These are phyloP conservation scores for Sweltsa coloradensis DNA, from an alignment of 1,140 invertebrate species.

Conservation along the genomic window DNA sequence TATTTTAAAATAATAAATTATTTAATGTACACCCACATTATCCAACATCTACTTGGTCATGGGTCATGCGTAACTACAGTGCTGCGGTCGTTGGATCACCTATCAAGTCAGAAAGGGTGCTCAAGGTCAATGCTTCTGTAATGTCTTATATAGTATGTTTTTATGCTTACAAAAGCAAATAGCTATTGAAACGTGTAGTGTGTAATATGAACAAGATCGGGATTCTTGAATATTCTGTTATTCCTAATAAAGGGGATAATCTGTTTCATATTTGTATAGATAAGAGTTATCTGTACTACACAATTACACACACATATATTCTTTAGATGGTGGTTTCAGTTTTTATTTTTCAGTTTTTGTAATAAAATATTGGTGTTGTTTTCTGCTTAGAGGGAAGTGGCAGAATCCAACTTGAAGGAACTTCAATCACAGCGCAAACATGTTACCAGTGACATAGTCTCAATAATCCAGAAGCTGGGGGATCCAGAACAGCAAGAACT, in stretches of 20 bases:
- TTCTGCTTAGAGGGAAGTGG: constrained; percentile 26
- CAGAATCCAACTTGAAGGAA: constrained; percentile 28
- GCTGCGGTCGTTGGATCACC: too few relatives aligned
- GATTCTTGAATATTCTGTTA: neutral
- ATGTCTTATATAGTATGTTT: too few relatives aligned
- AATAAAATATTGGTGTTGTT: constrained; percentile 3
- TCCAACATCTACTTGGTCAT: too few relatives aligned
- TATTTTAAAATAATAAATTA: too few relatives aligned
- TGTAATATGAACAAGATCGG: too few relatives aligned
- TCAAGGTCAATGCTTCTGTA: too few relatives aligned
- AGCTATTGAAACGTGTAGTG: too few relatives aligned
- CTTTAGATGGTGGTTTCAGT: neutral
- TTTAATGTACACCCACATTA: too few relatives aligned
- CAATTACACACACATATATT: constrained; percentile 5
- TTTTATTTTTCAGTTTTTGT: neutral
- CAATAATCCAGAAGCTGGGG: constrained; percentile 31
- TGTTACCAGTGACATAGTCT: constrained; percentile 28
- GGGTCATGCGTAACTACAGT: too few relatives aligned
- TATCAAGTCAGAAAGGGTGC: too few relatives aligned
- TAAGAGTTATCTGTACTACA: neutral
- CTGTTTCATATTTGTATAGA: neutral
- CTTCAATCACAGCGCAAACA: constrained; percentile 26
- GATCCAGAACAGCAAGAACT: constrained; percentile 30
- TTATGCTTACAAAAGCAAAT: too few relatives aligned
- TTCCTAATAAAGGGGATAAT: neutral